Base-by-base conservation (phyloP, 2,797 vertebrate genomes). In the Aselliscus stoliczkanus region DNA sequence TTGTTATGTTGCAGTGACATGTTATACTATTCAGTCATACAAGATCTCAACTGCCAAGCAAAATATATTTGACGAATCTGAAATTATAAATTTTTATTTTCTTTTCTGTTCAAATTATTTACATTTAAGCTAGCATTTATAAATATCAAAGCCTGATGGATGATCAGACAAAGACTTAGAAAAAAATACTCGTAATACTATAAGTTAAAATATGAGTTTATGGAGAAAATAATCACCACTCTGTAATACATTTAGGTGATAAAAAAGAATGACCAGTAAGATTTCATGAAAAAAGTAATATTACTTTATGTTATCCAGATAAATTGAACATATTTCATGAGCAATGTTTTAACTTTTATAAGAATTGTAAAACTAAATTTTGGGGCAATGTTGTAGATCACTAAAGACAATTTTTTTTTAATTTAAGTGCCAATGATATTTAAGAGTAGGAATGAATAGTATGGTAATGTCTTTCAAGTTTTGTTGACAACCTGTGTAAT, bases 1-100 rank as follows among this genome's bases (percentile, higher is more conserved):
- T 98, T 98, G 39, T 97, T 97, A 93, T 96, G 89, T 94, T 96
- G 84, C 14, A 1, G 39, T 97, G 84, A 87, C 65, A 82, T 72
- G 83, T 13, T 62, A 27, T 54, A 52, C 44, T 92, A 39, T 44
- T 44, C 90, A 97, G 72, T 52, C 95, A 39, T 91, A 25, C 62
- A 42, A 85, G 88, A 80, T 76, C 95, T 64, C 81, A 88, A 80
- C 52, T 89, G 90, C 82, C 89, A 98, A 97, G 75, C 7, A n/a
- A 94, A 95, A 10, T 31, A 58, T 67, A 96, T 95, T 97, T 97
- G 87, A 64, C 47, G 69, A 77, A 60, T 91, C 72, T 80, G 47
- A 97, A 98, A 97, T 93, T 97, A 97, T 67, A 47, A 94, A 93
- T 96, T 96, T 97, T 92, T 72, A 92, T 98, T 98, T 97, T 85